Percentiles rank a stretch among this genome's conserved stretches.
Conservation (phyloP, 53 echinoderm and acorn worm genomes). For the Crossaster papposus region DNA sequence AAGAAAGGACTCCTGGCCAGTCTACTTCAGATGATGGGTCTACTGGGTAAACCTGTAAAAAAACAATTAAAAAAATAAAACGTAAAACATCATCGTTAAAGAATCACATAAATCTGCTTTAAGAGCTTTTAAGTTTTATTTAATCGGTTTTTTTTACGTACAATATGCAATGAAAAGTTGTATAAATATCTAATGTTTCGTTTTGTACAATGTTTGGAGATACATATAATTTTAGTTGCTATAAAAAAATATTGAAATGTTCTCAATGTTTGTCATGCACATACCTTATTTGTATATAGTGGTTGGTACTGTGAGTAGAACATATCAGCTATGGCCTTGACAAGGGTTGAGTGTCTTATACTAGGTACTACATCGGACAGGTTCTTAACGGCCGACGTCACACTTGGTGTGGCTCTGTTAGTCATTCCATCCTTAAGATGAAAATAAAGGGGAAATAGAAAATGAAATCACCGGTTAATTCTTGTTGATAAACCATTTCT, state of each 20-base stretch:
- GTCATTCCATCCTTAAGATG: slow-evolving; percentile 68
- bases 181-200: background rate
- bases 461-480: background rate
- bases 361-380: slow-evolving; percentile 73
- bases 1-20: slow-evolving; percentile 71
- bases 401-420: slow-evolving; percentile 82
- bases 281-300: slow-evolving; percentile 65
- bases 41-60: slow-evolving; percentile 71
- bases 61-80: background rate
- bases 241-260: background rate
- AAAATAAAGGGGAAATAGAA: background rate
- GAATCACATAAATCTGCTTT: no score
- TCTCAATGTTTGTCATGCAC: background rate
- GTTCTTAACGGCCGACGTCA: slow-evolving; percentile 83
- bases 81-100: no score
- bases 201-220: background rate
- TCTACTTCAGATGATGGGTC: slow-evolving; percentile 74
- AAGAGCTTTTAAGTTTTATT: background rate
- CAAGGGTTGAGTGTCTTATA: slow-evolving; percentile 63
- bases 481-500: background rate
- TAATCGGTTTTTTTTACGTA: background rate
- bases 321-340: slow-evolving; percentile 57
- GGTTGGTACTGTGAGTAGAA: slow-evolving; percentile 70
- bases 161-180: background rate
- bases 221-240: background rate